These are phyloP conservation scores for Mallotus villosus DNA, from an alignment of 2,797 vertebrate genomes.

Conservation along the genomic window DNA sequence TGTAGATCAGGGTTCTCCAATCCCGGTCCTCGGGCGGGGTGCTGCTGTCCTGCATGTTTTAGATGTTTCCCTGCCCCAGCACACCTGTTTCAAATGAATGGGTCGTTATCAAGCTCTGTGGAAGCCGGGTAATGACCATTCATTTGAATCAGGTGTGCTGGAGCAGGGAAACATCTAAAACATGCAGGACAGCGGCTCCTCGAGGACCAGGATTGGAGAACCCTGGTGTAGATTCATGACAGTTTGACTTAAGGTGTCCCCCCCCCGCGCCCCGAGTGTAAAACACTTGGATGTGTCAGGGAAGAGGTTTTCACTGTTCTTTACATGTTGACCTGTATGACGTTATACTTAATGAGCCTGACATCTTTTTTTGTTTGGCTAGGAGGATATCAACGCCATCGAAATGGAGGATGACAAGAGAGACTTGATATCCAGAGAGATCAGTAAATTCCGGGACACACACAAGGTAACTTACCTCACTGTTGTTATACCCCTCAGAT, in stretches of 20 bases:
- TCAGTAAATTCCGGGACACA: constrained; percentile 99
- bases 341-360: constrained; percentile 30
- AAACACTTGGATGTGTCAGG: background rate
- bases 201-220: background rate
- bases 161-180: no score
- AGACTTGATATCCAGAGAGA: constrained; percentile 99
- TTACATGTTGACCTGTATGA: background rate
- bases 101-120: no score
- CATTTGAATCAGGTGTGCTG: no score
- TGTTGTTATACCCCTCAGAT: constrained; percentile 39
- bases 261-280: background rate
- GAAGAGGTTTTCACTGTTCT: background rate
- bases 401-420: constrained; percentile 99
- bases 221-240: background rate
- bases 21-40: background rate
- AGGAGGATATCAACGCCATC: constrained; percentile 99
- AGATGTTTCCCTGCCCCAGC: no score
- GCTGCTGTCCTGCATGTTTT: no score
- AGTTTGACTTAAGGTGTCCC: background rate
- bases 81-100: no score
- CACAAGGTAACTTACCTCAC: constrained; percentile 93
- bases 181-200: no score
- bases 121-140: no score
- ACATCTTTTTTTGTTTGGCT: constrained; percentile 51
- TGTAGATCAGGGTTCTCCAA: background rate